These are phyloP conservation scores for Erethizon dorsatum DNA, from an alignment of 2,797 vertebrate species.

Conservation along the genomic window DNA sequence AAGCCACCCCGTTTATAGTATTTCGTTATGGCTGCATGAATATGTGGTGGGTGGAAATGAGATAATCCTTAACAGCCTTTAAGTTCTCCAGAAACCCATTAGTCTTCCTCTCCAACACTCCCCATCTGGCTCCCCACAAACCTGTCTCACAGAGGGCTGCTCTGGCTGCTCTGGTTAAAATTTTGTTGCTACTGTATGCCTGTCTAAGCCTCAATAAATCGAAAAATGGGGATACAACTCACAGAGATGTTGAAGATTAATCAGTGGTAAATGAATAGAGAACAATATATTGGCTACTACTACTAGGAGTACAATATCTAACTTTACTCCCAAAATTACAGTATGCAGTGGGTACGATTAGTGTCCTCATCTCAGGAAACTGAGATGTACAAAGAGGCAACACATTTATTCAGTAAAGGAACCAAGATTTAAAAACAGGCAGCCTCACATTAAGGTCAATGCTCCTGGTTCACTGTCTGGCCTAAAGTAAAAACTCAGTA, in stretches of 20 bases:
- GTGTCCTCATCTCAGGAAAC: background rate
- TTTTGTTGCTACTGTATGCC: background rate
- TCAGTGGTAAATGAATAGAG: background rate
- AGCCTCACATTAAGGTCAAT: background rate
- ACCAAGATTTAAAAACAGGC: background rate
- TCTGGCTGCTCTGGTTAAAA: background rate
- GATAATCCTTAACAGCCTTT: background rate
- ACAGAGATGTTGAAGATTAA: background rate
- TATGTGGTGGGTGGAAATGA: background rate
- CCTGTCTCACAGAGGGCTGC: background rate
- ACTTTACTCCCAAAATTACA: slow-evolving; percentile 31
- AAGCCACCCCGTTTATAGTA: background rate
- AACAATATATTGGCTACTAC: background rate
- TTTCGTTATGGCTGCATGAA: background rate
- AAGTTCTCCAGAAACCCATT: background rate
- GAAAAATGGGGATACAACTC: background rate
- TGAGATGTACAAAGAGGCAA: background rate
- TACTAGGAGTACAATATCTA: background rate
- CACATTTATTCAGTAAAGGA: background rate
- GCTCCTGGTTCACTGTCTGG: background rate
- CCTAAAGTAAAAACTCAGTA: background rate
- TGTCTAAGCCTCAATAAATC: background rate
- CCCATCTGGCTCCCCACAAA: background rate
- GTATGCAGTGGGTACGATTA: background rate
- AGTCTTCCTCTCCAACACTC: background rate